These are phyloP conservation scores for Didymodactylos carnosus DNA, from an alignment of 2,888 invertebrate species.

Conservation along the genomic window DNA sequence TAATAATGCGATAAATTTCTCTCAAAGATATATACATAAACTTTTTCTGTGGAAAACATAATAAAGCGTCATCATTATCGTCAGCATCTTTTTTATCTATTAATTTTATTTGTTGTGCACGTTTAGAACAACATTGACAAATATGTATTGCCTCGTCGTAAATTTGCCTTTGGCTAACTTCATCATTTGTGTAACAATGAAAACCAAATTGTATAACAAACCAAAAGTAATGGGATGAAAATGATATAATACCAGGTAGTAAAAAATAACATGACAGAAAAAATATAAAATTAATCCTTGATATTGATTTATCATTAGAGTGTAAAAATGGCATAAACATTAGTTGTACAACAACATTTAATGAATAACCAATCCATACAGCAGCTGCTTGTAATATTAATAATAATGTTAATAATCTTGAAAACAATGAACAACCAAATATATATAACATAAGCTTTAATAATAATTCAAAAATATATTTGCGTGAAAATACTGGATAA, in stretches of 20 bases:
- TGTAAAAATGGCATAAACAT: background rate
- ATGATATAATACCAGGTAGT: background rate
- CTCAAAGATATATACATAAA: no score
- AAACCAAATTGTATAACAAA: background rate
- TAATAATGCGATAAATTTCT: background rate
- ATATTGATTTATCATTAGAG: background rate
- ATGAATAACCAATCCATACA: background rate
- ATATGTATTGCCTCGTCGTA: no score
- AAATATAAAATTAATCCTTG: background rate
- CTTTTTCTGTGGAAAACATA: background rate
- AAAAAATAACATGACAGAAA: background rate
- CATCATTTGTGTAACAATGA: no score
- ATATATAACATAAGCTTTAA: background rate
- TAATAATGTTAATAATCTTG: background rate
- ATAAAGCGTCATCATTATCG: background rate
- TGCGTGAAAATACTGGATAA: background rate
- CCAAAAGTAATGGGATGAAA: background rate
- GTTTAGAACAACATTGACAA: no score
- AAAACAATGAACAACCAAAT: background rate
- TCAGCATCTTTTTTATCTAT: no score
- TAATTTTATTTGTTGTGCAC: no score
- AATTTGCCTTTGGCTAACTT: no score
- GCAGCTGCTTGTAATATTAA: background rate
- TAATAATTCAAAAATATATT: background rate
- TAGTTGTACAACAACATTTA: background rate